phyloP scores from a whole-genome alignment of 92 coral and sea anemone genomes.

The Actinostola sp. region DNA sequence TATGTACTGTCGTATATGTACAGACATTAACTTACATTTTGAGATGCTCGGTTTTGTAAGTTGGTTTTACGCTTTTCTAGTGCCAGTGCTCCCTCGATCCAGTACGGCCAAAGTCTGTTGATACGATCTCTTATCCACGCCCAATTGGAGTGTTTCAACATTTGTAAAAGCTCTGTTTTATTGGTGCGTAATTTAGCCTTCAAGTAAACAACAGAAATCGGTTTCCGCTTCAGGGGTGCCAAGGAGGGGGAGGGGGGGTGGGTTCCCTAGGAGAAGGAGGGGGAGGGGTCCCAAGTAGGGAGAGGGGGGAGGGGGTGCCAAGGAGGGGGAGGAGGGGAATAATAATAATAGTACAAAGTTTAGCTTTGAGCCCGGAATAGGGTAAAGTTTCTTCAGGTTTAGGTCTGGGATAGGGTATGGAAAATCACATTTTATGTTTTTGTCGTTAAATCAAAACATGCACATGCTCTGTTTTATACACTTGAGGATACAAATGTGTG shows the following conservation, averaged over 20 bases:
- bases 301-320: too few species aligned
- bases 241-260: background rate
- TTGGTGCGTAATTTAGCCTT: conserved; percentile 39
- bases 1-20: background rate
- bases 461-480: too few species aligned
- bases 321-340: too few species aligned
- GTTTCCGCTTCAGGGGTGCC: too few species aligned
- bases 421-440: too few species aligned
- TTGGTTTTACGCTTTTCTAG: conserved; percentile 32
- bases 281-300: too few species aligned
- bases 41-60: conserved; percentile 32
- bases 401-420: too few species aligned
- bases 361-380: too few species aligned
- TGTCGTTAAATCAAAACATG: too few species aligned
- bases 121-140: conserved; percentile 81
- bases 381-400: too few species aligned
- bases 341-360: too few species aligned
- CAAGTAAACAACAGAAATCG: background rate
- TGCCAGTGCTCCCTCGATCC: conserved; percentile 63
- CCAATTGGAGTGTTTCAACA: conserved; percentile 38
- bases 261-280: background rate
- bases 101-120: conserved; percentile 66
- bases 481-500: too few species aligned
- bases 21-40: conserved; percentile 28
- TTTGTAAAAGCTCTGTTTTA: conserved; percentile 17